These are phyloP conservation scores for Daphoenositta chrysoptera DNA, from an alignment of 2,113 vertebrate species.

Conservation along the genomic window DNA sequence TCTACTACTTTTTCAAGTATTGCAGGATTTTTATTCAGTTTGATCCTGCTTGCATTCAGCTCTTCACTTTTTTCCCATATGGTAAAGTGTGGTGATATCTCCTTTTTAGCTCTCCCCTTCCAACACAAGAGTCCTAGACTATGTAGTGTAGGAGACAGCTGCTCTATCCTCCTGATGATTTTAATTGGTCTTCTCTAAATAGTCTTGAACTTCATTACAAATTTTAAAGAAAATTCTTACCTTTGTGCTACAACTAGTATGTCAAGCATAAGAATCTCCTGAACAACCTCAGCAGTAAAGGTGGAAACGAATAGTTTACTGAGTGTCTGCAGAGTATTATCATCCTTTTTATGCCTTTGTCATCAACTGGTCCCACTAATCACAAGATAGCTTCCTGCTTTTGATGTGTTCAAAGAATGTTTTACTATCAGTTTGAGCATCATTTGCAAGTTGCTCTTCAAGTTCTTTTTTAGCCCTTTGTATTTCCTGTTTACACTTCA, in stretches of 20 bases:
- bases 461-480: background rate
- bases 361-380: background rate
- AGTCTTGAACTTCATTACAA: background rate
- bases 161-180: background rate
- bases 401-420: constrained; percentile 8
- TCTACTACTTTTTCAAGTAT: background rate
- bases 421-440: background rate
- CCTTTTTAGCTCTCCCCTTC: background rate
- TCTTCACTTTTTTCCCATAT: background rate
- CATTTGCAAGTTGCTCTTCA: background rate
- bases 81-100: background rate
- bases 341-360: background rate
- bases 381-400: background rate
- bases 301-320: background rate
- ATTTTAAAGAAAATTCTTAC: background rate
- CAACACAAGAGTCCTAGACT: background rate
- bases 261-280: background rate
- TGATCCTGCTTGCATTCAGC: background rate
- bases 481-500: constrained; percentile 13
- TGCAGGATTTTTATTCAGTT: background rate
- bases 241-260: background rate
- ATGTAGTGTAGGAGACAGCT: background rate
- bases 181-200: background rate
- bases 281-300: background rate
- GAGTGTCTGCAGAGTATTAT: background rate